Conservation (phyloP, 2,113 vertebrate genomes). For the Bubo scandiacus region DNA sequence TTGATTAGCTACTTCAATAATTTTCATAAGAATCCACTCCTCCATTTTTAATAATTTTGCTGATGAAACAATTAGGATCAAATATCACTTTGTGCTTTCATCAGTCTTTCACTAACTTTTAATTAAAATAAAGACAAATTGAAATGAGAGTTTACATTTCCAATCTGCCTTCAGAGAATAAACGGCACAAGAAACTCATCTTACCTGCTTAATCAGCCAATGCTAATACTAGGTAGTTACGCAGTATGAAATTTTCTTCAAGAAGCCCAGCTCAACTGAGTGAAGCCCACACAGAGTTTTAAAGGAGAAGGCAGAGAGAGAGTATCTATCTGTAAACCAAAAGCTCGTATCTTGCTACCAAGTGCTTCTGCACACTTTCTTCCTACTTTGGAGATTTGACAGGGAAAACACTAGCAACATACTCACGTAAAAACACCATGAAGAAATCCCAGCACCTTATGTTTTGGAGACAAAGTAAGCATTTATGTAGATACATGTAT, state of each 20-base stretch:
- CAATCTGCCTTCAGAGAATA: neutral
- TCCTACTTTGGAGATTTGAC: constrained; percentile 59
- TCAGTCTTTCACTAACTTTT: neutral
- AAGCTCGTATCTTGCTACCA: constrained; percentile 49
- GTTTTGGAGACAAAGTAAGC: constrained; percentile 74
- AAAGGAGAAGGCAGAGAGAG: constrained; percentile 72
- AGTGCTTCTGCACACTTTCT: constrained; percentile 61
- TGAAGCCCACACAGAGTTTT: constrained; percentile 70
- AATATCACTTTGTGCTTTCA: neutral
- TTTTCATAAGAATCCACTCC: neutral
- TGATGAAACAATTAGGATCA: neutral
- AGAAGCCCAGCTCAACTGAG: constrained; percentile 76
- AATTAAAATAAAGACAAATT: neutral
- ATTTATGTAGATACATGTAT: neutral
- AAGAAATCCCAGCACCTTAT: constrained; percentile 38
- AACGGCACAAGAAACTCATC: neutral
- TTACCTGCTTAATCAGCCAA: constrained; percentile 49
- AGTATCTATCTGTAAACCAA: neutral
- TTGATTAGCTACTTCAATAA: neutral
- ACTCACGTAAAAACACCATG: constrained; percentile 71
- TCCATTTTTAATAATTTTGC: neutral
- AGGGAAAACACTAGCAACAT: constrained; percentile 45
- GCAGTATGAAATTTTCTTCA: constrained; percentile 72
- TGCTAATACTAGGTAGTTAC: constrained; percentile 70
- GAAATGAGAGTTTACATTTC: neutral